These are phyloP conservation scores for Dryobota labecula DNA, from an alignment of 2,888 invertebrate genomes.

Conservation along the genomic window DNA sequence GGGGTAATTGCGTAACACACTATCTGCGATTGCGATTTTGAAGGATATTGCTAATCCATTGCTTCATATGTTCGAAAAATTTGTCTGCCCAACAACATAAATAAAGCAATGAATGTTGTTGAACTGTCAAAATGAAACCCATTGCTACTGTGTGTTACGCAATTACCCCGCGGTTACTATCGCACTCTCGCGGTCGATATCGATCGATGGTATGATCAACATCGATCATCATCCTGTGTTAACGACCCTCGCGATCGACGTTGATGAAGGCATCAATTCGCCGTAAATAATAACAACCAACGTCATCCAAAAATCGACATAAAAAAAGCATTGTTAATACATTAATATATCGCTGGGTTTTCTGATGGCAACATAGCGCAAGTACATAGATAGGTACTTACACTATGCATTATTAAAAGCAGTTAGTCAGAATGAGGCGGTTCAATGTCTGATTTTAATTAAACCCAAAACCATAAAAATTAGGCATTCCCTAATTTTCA, in stretches of 20 bases:
- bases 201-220: neutral
- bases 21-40: no score
- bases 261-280: neutral
- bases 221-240: neutral
- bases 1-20: no score
- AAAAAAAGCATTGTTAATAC: no score
- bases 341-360: slow-evolving; percentile 31
- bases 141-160: no score
- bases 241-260: neutral
- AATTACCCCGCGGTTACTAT: no score
- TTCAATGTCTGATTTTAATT: slow-evolving; percentile 9
- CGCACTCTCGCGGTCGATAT: neutral
- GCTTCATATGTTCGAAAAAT: no score
- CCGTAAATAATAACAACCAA: no score
- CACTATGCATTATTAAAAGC: neutral
- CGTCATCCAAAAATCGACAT: no score
- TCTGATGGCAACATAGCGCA: slow-evolving; percentile 13
- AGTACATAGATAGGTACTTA: neutral
- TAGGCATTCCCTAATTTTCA: neutral
- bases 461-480: neutral
- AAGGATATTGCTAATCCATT: no score
- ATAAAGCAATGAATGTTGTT: no score
- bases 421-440: slow-evolving; percentile 5
- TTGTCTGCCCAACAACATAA: no score
- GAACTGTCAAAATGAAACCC: no score